phyloP scores from a whole-genome alignment of 2,797 vertebrate species.

The Acanthurus leucopareius region DNA sequence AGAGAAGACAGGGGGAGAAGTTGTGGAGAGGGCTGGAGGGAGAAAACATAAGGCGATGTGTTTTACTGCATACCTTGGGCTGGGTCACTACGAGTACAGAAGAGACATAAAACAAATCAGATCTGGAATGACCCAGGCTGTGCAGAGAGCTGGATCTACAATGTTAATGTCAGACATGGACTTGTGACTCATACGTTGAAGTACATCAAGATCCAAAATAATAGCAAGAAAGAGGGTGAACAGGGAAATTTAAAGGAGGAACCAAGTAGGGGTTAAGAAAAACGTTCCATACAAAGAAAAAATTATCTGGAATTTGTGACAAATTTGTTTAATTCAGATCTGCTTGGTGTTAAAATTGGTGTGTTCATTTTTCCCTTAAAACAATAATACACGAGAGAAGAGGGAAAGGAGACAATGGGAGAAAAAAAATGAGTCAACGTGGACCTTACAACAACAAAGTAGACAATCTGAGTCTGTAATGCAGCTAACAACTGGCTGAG shows the following conservation, averaged over 20 bases:
- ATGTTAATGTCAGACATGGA: slow-evolving; percentile 63
- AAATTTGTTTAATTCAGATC: slow-evolving; percentile 17
- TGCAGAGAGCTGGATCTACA: slow-evolving; percentile 57
- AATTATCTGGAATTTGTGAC: slow-evolving; percentile 19
- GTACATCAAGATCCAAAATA: slow-evolving; percentile 38
- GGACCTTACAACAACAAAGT: slow-evolving; percentile 58
- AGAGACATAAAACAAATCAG: slow-evolving; percentile 83
- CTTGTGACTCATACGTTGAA: slow-evolving; percentile 51
- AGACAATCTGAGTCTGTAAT: slow-evolving; percentile 68
- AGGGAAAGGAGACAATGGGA: slow-evolving; percentile 36
- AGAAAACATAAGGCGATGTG: slow-evolving; percentile 76
- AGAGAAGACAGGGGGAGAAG: slow-evolving; percentile 26
- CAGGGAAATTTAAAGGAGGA: background rate
- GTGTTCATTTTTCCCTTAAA: background rate
- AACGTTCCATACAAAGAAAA: slow-evolving; percentile 25
- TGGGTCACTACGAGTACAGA: slow-evolving; percentile 85
- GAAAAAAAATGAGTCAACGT: slow-evolving; percentile 49
- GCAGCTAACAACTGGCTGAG: slow-evolving; percentile 71
- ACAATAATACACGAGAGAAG: slow-evolving; percentile 9
- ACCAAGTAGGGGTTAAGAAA: background rate
- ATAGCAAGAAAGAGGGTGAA: background rate
- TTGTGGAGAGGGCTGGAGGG: slow-evolving; percentile 40
- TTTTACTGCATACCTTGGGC: slow-evolving; percentile 80
- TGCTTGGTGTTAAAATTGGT: slow-evolving; percentile 10
- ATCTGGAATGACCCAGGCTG: slow-evolving; percentile 75